phyloP scores from a whole-genome alignment of 2,113 vertebrate genomes.

The Cichladusa arquata region DNA sequence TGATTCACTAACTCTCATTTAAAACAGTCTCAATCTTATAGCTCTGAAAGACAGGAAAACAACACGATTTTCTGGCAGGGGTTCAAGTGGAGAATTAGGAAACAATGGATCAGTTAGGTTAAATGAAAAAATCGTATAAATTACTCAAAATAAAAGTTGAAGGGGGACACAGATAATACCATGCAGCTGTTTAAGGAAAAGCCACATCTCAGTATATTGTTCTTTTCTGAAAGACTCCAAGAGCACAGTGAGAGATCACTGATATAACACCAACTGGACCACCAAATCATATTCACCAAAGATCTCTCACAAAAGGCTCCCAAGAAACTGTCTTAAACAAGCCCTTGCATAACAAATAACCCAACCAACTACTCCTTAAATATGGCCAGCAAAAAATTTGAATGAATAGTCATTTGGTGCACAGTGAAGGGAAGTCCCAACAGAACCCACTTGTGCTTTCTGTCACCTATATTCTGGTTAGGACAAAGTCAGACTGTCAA shows the following conservation, averaged over 20 bases:
- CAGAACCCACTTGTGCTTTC: not conserved
- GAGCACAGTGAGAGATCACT: not conserved
- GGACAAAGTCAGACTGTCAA: not conserved
- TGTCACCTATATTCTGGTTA: not conserved
- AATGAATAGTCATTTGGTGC: not conserved
- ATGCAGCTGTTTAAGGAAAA: not conserved
- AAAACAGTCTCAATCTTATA: not conserved
- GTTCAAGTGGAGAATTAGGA: not conserved
- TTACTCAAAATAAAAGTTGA: not conserved
- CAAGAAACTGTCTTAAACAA: not conserved
- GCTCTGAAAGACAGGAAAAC: not conserved
- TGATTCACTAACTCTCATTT: not conserved
- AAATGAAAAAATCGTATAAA: not conserved
- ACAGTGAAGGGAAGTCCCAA: not conserved
- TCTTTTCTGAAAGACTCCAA: not conserved
- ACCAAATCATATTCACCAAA: not conserved
- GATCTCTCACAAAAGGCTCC: not conserved
- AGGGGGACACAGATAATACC: not conserved
- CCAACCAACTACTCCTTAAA: not conserved
- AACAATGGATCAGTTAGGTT: not conserved
- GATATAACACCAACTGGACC: not conserved
- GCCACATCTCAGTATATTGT: not conserved
- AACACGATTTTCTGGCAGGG: not conserved
- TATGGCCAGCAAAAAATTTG: not conserved
- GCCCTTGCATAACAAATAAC: not conserved